Evolutionary conservation across 2,797 vertebrate genomes (phyloP).

Genomic region (Rousettus madagascariensis): DNA sequence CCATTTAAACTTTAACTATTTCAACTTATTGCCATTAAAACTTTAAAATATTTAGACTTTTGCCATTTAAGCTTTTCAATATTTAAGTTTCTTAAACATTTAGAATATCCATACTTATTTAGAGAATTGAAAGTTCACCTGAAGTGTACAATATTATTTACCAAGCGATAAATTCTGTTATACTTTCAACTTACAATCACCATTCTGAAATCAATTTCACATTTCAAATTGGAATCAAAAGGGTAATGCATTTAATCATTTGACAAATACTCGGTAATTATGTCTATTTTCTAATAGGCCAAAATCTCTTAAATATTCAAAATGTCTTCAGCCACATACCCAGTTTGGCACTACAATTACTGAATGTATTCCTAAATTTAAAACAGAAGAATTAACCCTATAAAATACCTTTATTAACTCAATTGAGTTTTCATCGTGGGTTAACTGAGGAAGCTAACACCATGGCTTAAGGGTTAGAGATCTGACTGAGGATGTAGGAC

Average conservation of each 20-base stretch:
- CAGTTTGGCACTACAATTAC: not conserved
- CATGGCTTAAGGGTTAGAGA: not conserved
- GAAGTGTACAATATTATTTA: conserved; percentile 8
- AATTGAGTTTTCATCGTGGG: not conserved
- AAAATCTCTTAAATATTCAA: conserved; percentile 43
- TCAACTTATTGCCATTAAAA: conserved; percentile 14
- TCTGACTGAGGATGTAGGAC: not conserved
- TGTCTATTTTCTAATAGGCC: conserved; percentile 33
- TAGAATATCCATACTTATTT: conserved; percentile 12
- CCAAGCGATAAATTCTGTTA: conserved; percentile 42
- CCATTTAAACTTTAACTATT: conserved; percentile 40
- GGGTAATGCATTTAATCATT: conserved; percentile 16
- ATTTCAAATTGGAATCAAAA: conserved; percentile 37
- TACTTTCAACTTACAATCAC: not conserved
- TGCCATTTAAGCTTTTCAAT: conserved; percentile 32
- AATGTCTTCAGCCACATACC: conserved; percentile 4
- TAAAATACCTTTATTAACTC: not conserved
- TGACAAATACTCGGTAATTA: not conserved
- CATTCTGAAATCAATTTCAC: conserved; percentile 35
- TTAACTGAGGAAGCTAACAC: not conserved
- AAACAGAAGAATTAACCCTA: conserved; percentile 24
- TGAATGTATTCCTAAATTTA: conserved; percentile 41
- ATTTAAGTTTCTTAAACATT: conserved; percentile 37
- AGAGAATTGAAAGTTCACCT: conserved; percentile 33
- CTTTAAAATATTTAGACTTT: conserved; percentile 37